Evolutionary conservation across 2,797 vertebrate genomes (phyloP), one percentile per base, ranked within the genome.

Genomic region (Ctenopoma kingsleyae): DNA sequence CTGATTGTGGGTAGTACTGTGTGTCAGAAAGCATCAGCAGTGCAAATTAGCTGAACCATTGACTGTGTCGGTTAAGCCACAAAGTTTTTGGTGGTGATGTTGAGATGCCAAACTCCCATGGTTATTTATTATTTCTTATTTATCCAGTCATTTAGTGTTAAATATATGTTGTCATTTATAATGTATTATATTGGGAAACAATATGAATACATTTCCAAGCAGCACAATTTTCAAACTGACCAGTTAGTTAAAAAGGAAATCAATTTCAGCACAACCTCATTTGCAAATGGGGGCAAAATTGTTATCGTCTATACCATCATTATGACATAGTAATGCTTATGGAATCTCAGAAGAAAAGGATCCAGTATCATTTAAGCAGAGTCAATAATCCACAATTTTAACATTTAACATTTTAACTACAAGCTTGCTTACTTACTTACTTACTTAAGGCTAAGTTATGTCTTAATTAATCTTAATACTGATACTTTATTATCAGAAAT

Each of bases 1-100:
- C n/a, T 40, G 35, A 55, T 20, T 40, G 30, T 53, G 54, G 22
- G 32, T 13, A 20, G 30, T 6, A 30, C 13, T 40, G 38, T 40
- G 38, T 53, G 51, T 52, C 38, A 50, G 11, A 54, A 50, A 46
- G 27, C 23, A 32, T 51, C 30, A 40, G 19, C 15, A 32, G 47
- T 55, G 27, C 8, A 36, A 27, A 52, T 41, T 3, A 32, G 25
- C 41, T 30, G 51, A 56, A 38, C 52, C 10, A 50, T 38, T 32
- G 22, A 11, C 30, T 36, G 35, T 49, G 17, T 25, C 15, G 2
- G 25, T 48, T 59, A 74, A 44, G 17, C 40, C 41, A 53, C 41
- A 1, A 19, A 13, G 35, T 12, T 30, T 23, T 54, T 30, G 8
- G 19, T 32, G 12, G 3, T 44, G 35, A 27, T 44, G 15, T 25